Base-by-base conservation (phyloP, 2,888 invertebrate genomes). In the Cheiracanthium punctorium region DNA sequence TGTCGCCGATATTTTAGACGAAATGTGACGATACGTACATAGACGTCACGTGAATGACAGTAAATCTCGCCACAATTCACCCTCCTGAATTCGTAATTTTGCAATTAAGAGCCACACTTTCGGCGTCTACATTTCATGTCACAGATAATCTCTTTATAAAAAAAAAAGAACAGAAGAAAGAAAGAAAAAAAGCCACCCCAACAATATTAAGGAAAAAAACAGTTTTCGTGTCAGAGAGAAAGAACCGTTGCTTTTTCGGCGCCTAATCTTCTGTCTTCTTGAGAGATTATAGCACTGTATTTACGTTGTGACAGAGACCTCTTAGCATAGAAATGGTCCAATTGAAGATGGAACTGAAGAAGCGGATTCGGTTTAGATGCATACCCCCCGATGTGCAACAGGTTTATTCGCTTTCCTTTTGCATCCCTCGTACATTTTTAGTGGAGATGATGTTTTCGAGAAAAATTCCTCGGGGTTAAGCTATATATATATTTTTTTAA, bases 251-350 rank as follows among this genome's bases (percentile, higher is more conserved):
- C 4, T 24, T 48, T 17, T 58, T 20, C 20, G 58, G 58, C 58
- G 58, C 58, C 24, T 58, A 58, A 58, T 58, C 58, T 72, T 43
- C 24, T 77, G 82, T 77, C 82, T 71, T 48, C 17, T 37, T 20
- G 43, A 28, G n/a, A 84, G 82, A 84, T 84, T 84, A 84, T 67
- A 20, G 29, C 32, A 48, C 79, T 43, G 65, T 85, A 85, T 85
- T 85, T 85, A 77, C 77, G 73, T 43, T 29, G 43, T 41, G 29
- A 10, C 2, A 20, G 58, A 58, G 73, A 28, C 43, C 79, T 7
- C 75, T 77, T 80, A 75, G 85, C 85, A 86, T 86, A 64, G 85
- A 80, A 86, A 86, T 86, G 70, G 80, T 48, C 80, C 85, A 80
- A 74, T 86, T 86, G 85, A 84, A 30, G 32, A 65, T 43, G 58